Percentiles rank a stretch among this genome's conserved stretches.
phyloP scores from a whole-genome alignment of 2,113 vertebrate genomes.

The Apus apus region DNA sequence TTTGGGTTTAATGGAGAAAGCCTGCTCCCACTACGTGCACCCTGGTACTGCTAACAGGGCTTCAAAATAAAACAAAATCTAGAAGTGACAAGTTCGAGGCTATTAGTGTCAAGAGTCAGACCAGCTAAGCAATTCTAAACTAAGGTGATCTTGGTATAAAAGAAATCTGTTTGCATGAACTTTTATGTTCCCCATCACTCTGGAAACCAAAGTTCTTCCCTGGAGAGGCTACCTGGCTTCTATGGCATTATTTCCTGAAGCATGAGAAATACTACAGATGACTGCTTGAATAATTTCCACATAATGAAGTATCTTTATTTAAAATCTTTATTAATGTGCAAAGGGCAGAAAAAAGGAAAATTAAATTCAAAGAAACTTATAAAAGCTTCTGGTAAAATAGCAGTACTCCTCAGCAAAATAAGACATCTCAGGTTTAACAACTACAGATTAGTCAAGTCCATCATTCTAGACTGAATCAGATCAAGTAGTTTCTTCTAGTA shows the following conservation, averaged over 20 bases:
- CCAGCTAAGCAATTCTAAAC: constrained; percentile 20
- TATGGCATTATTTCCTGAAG: constrained; percentile 12
- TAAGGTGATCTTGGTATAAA: neutral
- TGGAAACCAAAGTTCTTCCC: constrained; percentile 27
- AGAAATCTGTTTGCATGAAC: neutral
- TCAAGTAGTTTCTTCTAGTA: neutral
- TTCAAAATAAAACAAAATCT: constrained; percentile 29
- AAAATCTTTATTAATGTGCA: constrained; percentile 6
- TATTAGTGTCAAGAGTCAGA: constrained; percentile 57
- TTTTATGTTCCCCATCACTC: constrained; percentile 15
- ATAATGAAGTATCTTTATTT: neutral
- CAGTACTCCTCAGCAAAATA: neutral
- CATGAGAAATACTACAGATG: neutral
- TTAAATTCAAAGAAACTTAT: neutral
- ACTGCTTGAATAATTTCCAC: constrained; percentile 2
- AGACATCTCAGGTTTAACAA: neutral
- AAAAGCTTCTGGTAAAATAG: neutral
- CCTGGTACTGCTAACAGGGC: constrained; percentile 32
- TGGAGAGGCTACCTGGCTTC: constrained; percentile 13
- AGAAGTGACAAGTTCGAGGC: constrained; percentile 39
- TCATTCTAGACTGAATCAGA: neutral
- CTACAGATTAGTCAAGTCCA: neutral
- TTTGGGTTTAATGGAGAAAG: constrained; percentile 40
- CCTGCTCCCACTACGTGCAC: constrained; percentile 46
- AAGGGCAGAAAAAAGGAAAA: neutral